Evolutionary conservation across 2,888 invertebrate genomes (phyloP).

Genomic region (Eupeodes luniger): DNA sequence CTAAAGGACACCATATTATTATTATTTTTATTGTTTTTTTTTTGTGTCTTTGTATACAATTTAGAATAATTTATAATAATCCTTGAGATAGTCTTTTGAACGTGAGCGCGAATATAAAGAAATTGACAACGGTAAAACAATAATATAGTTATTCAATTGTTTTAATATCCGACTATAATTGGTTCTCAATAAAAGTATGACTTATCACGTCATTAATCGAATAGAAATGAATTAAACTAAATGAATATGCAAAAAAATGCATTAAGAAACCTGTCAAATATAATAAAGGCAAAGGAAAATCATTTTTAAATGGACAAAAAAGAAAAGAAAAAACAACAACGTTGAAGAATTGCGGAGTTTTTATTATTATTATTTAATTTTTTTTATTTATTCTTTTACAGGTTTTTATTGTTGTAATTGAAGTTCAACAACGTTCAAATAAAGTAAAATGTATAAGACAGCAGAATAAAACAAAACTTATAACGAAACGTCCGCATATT

Average conservation of each 20-base stretch:
- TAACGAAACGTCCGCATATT: conserved; percentile 42
- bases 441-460: not conserved
- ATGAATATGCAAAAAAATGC: conserved; percentile 28
- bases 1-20: conserved; percentile 50
- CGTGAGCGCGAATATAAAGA: conserved; percentile 30
- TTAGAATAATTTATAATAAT: not conserved
- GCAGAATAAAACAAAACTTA: conserved; percentile 1
- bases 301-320: not conserved
- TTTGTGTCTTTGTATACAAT: not conserved
- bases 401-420: conserved; percentile 7
- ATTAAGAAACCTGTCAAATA: conserved; percentile 5
- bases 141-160: conserved; percentile 27
- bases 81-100: conserved; percentile 37
- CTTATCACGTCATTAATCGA: conserved; percentile 49
- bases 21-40: not conserved
- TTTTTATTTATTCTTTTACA: not conserved
- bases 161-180: conserved; percentile 35
- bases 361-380: not conserved
- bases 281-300: conserved; percentile 11
- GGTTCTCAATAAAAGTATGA: conserved; percentile 12
- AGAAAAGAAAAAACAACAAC: not conserved
- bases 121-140: conserved; percentile 42
- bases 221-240: conserved; percentile 51
- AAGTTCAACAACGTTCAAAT: conserved; percentile 26
- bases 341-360: conserved; percentile 19